Base-by-base conservation (phyloP, 2,113 vertebrate species). In the Trichechus manatus region DNA sequence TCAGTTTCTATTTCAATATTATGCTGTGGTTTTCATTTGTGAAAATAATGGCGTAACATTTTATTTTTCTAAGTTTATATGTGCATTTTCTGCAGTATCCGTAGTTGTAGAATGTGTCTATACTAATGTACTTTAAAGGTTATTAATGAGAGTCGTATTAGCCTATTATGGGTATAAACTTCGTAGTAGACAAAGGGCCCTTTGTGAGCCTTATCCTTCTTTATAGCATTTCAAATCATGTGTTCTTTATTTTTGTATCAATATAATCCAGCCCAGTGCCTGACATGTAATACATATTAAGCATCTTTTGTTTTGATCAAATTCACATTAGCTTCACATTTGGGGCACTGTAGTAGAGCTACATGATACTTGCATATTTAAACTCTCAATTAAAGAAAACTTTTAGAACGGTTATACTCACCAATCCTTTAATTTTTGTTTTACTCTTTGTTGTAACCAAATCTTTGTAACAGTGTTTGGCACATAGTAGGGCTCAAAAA, bases 41-140 rank as follows among this genome's bases (percentile, higher is more conserved):
- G 82, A 36, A 33, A 56, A 50, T 29, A 15, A 36, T 19, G 8
- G 9, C 11, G 0, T 0, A 0, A 1, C 14, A 2, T 19, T 47
- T 83, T 64, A 25, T 47, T 77, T 39, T 77, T 20, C 36, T 59
- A 1, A 1, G 0, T 50, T 15, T 59, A 14, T 13, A 1, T 6
- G 31, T 13, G 70, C 2, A 0, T 61, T 23, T 23, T 31, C 64
- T 23, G 9, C 5, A 9, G 5, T 9, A 11, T 5, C 4, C 4
- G 9, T 20, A 9, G 47, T 47, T 15, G 31, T 27, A 39, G 64
- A 61, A 11, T 27, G 9, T 61, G 47, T 17, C n/a, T 33, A 2
- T 36, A 42, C 13, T n/a, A 19, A 59, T 10, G 11, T 4, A 19
- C 25, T 53, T 72, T 33, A 10, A 70, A 20, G 31, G 22, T 13